Conservation (phyloP, 2,113 vertebrate species). For the human (Homo sapiens) region DNA sequence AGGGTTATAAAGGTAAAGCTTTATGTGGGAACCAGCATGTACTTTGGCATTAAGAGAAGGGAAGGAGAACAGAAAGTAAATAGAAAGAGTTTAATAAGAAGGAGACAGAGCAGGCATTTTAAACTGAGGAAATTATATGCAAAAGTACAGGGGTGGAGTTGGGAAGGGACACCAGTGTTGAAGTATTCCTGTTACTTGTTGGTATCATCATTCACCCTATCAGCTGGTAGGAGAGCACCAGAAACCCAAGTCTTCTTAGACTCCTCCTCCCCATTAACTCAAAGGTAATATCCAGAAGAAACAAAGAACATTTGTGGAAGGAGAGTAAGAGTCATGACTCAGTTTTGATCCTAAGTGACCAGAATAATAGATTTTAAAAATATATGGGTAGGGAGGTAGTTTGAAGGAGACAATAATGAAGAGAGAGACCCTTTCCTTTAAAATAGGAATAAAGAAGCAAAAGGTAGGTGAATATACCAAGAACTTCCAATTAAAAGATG, state of each 20-base stretch:
- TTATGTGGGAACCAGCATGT: background rate
- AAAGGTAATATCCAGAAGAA: conserved; percentile 14
- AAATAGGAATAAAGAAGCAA: background rate
- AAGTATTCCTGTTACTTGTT: background rate
- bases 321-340: background rate
- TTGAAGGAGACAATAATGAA: conserved; percentile 1
- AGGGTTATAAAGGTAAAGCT: background rate
- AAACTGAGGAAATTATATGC: background rate
- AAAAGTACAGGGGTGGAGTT: background rate
- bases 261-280: background rate
- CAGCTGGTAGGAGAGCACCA: background rate
- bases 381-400: background rate
- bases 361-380: background rate
- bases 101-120: background rate
- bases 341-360: background rate
- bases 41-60: background rate
- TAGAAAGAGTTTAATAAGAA: background rate
- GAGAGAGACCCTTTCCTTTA: background rate
- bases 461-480: background rate
- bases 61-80: background rate
- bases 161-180: background rate
- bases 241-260: background rate
- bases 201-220: background rate
- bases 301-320: background rate
- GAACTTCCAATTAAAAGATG: background rate